phyloP scores from a whole-genome alignment of 1,140 invertebrate species.

The Oscheius sp. region DNA sequence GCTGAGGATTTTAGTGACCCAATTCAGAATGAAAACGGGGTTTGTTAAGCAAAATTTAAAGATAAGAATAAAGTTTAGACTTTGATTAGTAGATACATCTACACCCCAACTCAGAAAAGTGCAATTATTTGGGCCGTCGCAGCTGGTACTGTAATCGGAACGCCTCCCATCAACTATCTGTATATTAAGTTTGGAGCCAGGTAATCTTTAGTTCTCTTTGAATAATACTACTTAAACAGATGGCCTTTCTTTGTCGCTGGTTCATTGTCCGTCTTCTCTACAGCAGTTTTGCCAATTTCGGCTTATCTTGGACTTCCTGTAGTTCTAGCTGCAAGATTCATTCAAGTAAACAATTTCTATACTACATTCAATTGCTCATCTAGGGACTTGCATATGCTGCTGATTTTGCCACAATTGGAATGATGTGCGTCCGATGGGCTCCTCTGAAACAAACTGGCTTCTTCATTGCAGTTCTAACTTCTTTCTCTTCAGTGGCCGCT shows the following conservation, averaged over 20 bases:
- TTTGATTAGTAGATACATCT: conserved; percentile 6
- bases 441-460: conserved; percentile 31
- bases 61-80: conserved; percentile 1
- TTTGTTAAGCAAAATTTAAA: neutral
- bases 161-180: conserved; percentile 26
- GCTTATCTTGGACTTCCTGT: neutral
- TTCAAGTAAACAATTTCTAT: conserved; percentile 27
- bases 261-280: conserved; percentile 4
- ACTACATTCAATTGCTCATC: neutral
- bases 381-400: conserved; percentile 35
- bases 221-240: neutral
- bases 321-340: conserved; percentile 9
- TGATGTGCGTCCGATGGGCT: conserved; percentile 32
- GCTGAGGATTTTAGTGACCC: conserved; percentile 9
- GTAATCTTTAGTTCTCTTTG: neutral
- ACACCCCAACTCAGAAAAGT: conserved; percentile 17
- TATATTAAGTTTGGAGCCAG: conserved; percentile 31
- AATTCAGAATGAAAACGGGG: neutral
- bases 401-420: conserved; percentile 33
- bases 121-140: conserved; percentile 25
- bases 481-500: conserved; percentile 16
- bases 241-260: conserved; percentile 27
- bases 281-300: conserved; percentile 17
- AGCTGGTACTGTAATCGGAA: conserved; percentile 28
- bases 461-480: conserved; percentile 24